Evolutionary conservation across 2,888 invertebrate species (phyloP), one percentile per base, ranked within the genome.

Genomic region (Atherix ibis): DNA sequence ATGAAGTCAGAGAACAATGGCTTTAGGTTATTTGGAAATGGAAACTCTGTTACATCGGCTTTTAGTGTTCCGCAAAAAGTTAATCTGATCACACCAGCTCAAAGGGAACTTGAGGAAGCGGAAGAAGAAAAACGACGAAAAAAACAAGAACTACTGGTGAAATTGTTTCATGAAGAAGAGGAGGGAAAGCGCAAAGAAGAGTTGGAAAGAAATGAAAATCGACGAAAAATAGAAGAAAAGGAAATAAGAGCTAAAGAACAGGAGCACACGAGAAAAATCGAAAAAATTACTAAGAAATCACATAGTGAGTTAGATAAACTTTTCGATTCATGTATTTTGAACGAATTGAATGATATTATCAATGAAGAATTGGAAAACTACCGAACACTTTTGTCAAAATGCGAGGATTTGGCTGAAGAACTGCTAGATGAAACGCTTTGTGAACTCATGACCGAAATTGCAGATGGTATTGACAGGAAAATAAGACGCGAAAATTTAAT

Each of bases 401-500:
- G 26, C 4, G 19, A 37, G 22, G 16, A 18, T 10, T 18, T 29
- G 6, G 19, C 12, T 12, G n/a, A 27, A 8, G 18, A n/a, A n/a
- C 19, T 34, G 14, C 18, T 32, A 4, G 13, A 27, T 2, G 34
- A 38, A 32, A 18, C 54, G 9, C 51, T 65, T 16, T 41, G 49
- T 3, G 47, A 49, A 19, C 42, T 62, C 22, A 43, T 68, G 9
- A 40, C 44, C 4, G 50, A 54, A 18, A 43, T 62, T 25, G 44
- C 67, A 12, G 41, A 44, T 4, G 49, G n/a, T n/a, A n/a, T n/a
- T n/a, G n/a, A n/a, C n/a, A n/a, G n/a, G n/a, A n/a, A n/a, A n/a
- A n/a, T n/a, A n/a, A 45, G 50, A 2, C 55, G 51, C 25, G 60
- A 62, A 37, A 60, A 62, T 39, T 64, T 68, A 0, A 53, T 73